Evolutionary conservation across 1,140 invertebrate genomes (phyloP).

Genomic region (Hypothenemus hampei): DNA sequence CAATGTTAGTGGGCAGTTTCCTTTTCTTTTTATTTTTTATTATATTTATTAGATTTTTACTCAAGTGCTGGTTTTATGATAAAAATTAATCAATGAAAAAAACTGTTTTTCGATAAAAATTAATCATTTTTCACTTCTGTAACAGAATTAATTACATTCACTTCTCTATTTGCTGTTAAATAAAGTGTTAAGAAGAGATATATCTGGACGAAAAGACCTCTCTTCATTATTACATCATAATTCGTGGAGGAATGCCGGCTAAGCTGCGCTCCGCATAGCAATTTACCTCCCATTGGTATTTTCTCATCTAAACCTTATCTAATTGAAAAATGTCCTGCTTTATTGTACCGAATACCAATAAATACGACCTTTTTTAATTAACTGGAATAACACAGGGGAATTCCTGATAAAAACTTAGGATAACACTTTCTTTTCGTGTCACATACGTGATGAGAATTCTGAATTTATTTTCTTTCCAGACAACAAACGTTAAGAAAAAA

Average conservation of each 20-base stretch:
- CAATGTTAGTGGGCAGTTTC: too few species aligned
- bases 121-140: too few species aligned
- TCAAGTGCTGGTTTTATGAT: too few species aligned
- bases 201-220: constrained; percentile 13
- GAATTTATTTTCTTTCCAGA: too few species aligned
- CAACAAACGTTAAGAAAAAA: not conserved
- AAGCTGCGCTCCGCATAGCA: constrained; percentile 24
- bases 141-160: too few species aligned
- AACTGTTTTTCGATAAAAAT: too few species aligned
- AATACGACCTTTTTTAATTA: constrained; percentile 29
- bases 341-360: constrained; percentile 24
- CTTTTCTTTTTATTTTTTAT: too few species aligned
- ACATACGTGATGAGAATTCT: constrained; percentile 1
- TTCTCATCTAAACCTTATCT: constrained; percentile 27
- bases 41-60: too few species aligned
- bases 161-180: not conserved
- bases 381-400: constrained; percentile 17
- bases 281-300: constrained; percentile 25
- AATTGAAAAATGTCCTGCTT: constrained; percentile 29
- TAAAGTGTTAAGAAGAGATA: constrained; percentile 3
- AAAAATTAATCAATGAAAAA: too few species aligned
- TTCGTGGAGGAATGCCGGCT: constrained; percentile 20
- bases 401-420: constrained; percentile 6
- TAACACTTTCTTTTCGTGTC: constrained; percentile 4
- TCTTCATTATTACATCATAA: constrained; percentile 34